Evolutionary conservation across 2,113 vertebrate genomes (phyloP).

Genomic region (Sinocyclocheilus rhinocerous): DNA sequence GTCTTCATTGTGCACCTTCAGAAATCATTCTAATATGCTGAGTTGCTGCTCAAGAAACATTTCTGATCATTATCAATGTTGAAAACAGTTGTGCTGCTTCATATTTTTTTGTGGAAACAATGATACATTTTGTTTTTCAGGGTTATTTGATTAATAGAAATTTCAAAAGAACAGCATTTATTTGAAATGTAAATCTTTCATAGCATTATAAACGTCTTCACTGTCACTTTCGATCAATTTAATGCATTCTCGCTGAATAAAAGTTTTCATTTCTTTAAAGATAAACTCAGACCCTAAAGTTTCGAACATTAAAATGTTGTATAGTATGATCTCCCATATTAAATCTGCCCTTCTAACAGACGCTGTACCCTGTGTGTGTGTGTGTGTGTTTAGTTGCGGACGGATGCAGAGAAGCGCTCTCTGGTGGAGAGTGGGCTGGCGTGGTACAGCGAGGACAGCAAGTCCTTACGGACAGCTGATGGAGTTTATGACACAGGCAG

Average conservation of each 20-base stretch:
- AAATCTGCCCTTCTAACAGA: not conserved
- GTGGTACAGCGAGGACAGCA: constrained; percentile 94
- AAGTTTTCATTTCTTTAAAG: not conserved
- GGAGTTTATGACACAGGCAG: constrained; percentile 87
- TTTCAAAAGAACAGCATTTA: not conserved
- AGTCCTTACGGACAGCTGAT: constrained; percentile 79
- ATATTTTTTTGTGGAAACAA: not conserved
- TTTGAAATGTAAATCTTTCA: not conserved
- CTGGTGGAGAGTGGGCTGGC: constrained; percentile 92
- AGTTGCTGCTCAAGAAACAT: not conserved
- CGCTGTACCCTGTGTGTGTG: not conserved
- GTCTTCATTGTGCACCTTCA: not conserved
- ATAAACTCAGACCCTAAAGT: not conserved
- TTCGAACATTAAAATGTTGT: not conserved
- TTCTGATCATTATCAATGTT: not conserved
- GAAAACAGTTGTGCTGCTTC: not conserved
- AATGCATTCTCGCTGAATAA: not conserved
- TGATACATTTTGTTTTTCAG: not conserved
- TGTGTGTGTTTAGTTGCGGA: constrained; percentile 82
- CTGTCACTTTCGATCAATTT: not conserved
- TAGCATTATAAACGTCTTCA: not conserved
- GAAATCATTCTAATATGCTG: not conserved
- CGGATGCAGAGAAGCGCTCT: constrained; percentile 95
- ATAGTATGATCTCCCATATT: not conserved
- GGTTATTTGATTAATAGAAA: not conserved